These are phyloP conservation scores for Heliconius nattereri DNA, from an alignment of 1,140 invertebrate genomes.

Conservation along the genomic window DNA sequence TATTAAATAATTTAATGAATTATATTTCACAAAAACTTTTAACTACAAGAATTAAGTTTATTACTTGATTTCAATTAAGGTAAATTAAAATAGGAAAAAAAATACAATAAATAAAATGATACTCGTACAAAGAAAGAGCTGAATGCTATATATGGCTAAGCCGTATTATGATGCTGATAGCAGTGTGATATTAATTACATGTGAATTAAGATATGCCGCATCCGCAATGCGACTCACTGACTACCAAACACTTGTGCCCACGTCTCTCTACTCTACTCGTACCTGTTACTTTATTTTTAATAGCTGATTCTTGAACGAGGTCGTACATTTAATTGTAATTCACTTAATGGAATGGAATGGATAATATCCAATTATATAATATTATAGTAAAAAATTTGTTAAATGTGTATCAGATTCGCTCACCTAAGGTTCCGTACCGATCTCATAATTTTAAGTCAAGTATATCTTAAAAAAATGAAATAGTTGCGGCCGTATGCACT, in stretches of 20 bases:
- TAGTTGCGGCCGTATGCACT: no score
- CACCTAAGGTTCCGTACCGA: no score
- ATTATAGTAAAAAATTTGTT: no score
- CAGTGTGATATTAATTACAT: background rate
- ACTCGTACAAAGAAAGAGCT: background rate
- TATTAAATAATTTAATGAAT: background rate
- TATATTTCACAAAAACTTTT: no score
- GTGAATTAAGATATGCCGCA: slow-evolving; percentile 9
- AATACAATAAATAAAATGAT: no score
- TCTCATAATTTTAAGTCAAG: no score
- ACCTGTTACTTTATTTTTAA: background rate
- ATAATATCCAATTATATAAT: no score
- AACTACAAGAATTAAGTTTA: no score
- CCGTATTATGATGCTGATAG: background rate
- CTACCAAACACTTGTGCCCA: slow-evolving; percentile 8
- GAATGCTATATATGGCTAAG: background rate
- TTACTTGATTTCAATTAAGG: no score
- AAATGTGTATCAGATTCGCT: no score
- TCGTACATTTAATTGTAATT: background rate
- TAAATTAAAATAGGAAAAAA: no score
- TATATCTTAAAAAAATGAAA: no score
- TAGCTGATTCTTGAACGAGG: slow-evolving; percentile 1
- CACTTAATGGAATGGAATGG: background rate
- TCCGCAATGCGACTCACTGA: slow-evolving; percentile 13
- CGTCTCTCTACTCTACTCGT: background rate